These are phyloP conservation scores for Gorsachius magnificus DNA, from an alignment of 2,797 vertebrate species.

Conservation along the genomic window DNA sequence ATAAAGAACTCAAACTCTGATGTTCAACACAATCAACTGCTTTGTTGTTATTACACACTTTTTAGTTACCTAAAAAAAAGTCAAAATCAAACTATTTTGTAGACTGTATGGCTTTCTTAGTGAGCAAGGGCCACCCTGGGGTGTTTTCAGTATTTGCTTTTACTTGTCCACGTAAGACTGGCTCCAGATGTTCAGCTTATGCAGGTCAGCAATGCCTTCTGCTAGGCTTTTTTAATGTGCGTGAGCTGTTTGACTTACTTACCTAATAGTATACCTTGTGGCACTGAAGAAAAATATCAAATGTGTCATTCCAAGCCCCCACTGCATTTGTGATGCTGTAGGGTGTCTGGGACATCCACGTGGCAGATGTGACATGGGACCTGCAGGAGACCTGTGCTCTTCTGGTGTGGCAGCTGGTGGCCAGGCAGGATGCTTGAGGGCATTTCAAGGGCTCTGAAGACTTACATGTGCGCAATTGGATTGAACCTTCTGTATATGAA, in stretches of 20 bases:
- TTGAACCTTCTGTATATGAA: not conserved
- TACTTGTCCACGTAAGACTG: not conserved
- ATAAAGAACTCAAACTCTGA: not conserved
- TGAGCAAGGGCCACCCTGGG: not conserved
- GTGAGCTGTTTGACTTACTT: not conserved
- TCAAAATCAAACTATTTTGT: not conserved
- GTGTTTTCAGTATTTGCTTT: not conserved
- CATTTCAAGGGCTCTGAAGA: not conserved
- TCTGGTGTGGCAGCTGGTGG: not conserved
- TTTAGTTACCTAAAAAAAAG: not conserved
- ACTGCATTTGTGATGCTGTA: not conserved
- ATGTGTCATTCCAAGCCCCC: not conserved
- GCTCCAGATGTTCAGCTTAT: not conserved
- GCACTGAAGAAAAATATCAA: not conserved
- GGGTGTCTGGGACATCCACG: not conserved
- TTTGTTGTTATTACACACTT: not conserved
- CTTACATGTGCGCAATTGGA: not conserved
- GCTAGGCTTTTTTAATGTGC: not conserved
- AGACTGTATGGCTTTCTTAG: not conserved
- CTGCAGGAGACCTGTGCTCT: not conserved
- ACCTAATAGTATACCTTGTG: not conserved
- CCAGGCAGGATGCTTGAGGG: not conserved
- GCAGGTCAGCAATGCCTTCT: not conserved
- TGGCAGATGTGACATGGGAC: not conserved
- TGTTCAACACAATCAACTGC: not conserved